Base-by-base conservation (phyloP, 2,888 invertebrate species). In the Clunio marinus region DNA sequence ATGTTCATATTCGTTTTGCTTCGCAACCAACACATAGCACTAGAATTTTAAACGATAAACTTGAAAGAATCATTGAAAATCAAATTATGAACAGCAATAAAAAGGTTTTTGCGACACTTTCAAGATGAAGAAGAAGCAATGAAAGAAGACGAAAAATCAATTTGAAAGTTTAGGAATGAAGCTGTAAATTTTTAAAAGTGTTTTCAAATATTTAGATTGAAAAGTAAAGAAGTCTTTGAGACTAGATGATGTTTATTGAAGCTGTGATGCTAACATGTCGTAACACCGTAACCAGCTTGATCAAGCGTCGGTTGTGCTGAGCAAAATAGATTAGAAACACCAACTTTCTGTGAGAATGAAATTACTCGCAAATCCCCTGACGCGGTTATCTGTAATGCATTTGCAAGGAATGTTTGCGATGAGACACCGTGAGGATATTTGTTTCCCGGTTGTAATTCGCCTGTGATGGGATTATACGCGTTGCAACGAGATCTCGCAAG, bases 381-480 rank as follows among this genome's bases (percentile, higher is more conserved):
- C 28, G 79, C 77, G 25, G 83, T 80, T 73, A 85, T 79, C 73
- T 85, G 85, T 41, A 85, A 75, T 37, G 84, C 80, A 73, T 84
- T 85, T 71, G 81, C 82, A 8, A 70, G 70, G 1, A 57, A 32
- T 1, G 55, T 27, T 2, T 22, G 13, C 32, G 35, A 66, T 45
- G 62, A 22, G 35, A 41, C 8, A 20, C 2, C 22, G 58, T n/a
- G 46, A n/a, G 68, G 32, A 3, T 25, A n/a, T 5, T 25, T 51
- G 10, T 55, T 24, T 7, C 15, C 13, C 76, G n/a, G n/a, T n/a
- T 85, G 85, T 2, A 82, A 76, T 69, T 84, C 83, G 13, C 86
- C 87, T 1, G 86, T 86, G 68, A 87, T 85, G 2, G 87, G 86
- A 75, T 87, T 87, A 73, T 80, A 83, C 1, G 80, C 77, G 58